Evolutionary conservation across 64 coral and sea anemone species (phyloP), one percentile per base, ranked within the genome.

Genomic region (Catalaphyllia jardinei): DNA sequence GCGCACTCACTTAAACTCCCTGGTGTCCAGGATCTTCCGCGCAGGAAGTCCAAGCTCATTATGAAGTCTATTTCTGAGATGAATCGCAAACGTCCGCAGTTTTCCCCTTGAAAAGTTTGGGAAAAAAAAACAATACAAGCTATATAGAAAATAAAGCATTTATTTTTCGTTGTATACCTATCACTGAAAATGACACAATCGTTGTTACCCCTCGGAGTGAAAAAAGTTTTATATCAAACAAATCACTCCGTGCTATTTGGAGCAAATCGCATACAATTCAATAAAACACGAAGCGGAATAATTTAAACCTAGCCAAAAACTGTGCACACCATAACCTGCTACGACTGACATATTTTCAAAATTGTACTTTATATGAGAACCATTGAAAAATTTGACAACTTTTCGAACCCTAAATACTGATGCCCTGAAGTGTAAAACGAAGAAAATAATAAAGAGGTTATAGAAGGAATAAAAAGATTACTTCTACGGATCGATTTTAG

Each of bases 141-240:
- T 38, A n/a, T 85, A 25, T 51, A 27, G 38, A 85, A 85, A 85
- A 85, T 69, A 52, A 25, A 71, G 17, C 39, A 71, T 24, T 85
- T 71, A 71, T 85, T 85, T 85, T 0, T 14, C 35, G 6, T 28
- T 8, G 49, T 69, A 69, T 69, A 50, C 33, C 80, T 33, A 33
- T 62, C 57, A 25, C 4, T 28, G n/a, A 55, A 20, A 80, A 79
- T 80, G 52, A 80, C 8, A 82, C 20, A 85, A 71, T 49, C 19
- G n/a, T 42, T 49, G 71, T 69, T 46, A 85, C 28, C 62, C 81
- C 62, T 50, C 14, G 8, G 65, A 85, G 81, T 71, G 81, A 28
- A 62, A 81, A 75, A 75, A 39, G 42, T 3, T 15, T 75, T 8
- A 17, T 75, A 20, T 15, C 31, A 75, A 35, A 57, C 54, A 16